Percentiles rank a stretch among this genome's conserved stretches.
These are phyloP conservation scores for Drosophila anomelani DNA, from an alignment of 2,888 invertebrate species.

Conservation along the genomic window DNA sequence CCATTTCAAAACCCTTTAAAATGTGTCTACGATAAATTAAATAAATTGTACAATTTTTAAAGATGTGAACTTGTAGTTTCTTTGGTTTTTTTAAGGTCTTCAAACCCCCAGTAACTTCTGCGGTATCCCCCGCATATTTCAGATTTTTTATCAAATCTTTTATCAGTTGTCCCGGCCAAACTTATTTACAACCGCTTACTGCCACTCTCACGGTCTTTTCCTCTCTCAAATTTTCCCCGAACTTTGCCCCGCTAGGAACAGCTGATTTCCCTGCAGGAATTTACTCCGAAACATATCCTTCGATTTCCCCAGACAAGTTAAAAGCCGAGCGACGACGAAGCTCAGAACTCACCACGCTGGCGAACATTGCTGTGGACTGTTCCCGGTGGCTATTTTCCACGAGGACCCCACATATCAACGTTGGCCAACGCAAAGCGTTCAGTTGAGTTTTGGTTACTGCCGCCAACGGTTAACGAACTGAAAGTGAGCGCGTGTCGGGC, in stretches of 20 bases:
- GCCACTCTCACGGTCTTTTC: background rate
- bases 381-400: conserved; percentile 7
- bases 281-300: conserved; percentile 62
- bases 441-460: conserved; percentile 83
- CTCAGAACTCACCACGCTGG: conserved; percentile 38
- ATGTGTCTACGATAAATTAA: too few species aligned
- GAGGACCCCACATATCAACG: conserved; percentile 56
- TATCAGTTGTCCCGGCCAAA: conserved; percentile 4
- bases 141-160: background rate
- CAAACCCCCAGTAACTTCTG: background rate
- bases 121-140: background rate
- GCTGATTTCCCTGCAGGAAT: conserved; percentile 69
- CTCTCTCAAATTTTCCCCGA: background rate
- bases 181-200: conserved; percentile 9
- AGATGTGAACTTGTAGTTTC: background rate
- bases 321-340: conserved; percentile 24
- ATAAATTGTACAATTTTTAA: too few species aligned
- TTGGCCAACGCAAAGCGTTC: conserved; percentile 43
- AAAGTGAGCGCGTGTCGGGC: conserved; percentile 52
- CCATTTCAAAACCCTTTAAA: background rate
- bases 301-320: conserved; percentile 19
- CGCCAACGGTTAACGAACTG: conserved; percentile 70
- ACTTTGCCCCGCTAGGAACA: conserved; percentile 45
- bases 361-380: conserved; percentile 41
- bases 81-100: background rate